phyloP scores from a whole-genome alignment of 2,113 vertebrate species.

The Neolamprologus tretocephalus region DNA sequence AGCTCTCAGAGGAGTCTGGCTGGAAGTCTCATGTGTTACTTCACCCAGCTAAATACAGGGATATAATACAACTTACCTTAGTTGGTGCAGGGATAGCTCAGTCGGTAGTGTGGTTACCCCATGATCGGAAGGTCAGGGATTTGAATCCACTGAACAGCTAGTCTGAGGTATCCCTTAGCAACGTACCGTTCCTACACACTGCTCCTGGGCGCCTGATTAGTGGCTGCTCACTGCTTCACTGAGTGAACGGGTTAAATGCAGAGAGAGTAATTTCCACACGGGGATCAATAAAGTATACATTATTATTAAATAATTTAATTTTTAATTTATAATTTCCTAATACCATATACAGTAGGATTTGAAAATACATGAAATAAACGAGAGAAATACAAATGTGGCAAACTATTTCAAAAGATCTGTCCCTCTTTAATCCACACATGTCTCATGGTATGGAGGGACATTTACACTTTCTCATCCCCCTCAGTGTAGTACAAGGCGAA shows the following conservation, averaged over 20 bases:
- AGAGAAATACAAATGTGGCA: not conserved
- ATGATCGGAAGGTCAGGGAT: not conserved
- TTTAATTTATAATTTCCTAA: not conserved
- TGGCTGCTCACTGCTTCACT: not conserved
- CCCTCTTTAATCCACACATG: not conserved
- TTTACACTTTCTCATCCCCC: not conserved
- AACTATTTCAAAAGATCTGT: not conserved
- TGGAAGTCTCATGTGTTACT: not conserved
- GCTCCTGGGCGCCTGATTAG: not conserved
- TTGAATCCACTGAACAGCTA: not conserved
- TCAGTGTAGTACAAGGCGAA: not conserved
- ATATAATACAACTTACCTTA: not conserved
- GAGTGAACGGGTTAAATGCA: not conserved
- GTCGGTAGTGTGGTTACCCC: rapidly evolving
- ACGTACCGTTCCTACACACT: not conserved
- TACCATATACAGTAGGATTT: not conserved
- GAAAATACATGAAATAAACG: not conserved
- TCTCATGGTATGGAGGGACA: not conserved
- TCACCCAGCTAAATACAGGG: not conserved
- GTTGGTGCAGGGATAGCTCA: not conserved
- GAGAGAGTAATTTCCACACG: not conserved
- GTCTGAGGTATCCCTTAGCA: not conserved
- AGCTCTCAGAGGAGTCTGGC: not conserved
- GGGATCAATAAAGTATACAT: not conserved
- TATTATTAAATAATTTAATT: not conserved